These are phyloP conservation scores for Chelmon rostratus DNA, from an alignment of 2,797 vertebrate species.

Conservation along the genomic window DNA sequence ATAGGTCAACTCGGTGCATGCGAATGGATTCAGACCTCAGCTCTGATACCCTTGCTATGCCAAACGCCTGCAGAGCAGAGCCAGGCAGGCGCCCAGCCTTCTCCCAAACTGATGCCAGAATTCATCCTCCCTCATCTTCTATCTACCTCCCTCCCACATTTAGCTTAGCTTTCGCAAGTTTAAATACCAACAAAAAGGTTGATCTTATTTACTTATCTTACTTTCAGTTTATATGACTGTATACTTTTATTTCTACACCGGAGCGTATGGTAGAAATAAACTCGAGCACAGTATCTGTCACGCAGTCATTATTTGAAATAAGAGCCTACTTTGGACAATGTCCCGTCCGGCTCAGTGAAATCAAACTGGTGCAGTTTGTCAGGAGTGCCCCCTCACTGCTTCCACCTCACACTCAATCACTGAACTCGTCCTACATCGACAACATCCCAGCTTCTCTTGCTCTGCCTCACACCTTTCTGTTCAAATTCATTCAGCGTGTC, in stretches of 20 bases:
- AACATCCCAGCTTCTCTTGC: constrained; percentile 6
- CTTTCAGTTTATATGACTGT: neutral
- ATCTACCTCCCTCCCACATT: neutral
- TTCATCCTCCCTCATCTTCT: constrained; percentile 44
- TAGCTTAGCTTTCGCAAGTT: neutral
- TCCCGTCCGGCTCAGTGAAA: constrained; percentile 33
- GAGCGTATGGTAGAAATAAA: neutral
- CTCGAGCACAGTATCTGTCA: neutral
- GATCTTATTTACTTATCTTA: neutral
- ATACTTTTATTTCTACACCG: neutral
- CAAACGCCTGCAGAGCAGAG: constrained; percentile 63
- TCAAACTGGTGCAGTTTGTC: constrained; percentile 32
- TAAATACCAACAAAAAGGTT: constrained; percentile 5
- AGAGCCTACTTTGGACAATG: neutral
- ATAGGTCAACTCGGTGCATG: constrained; percentile 56
- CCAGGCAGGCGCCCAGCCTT: constrained; percentile 46
- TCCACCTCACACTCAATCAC: constrained; percentile 21
- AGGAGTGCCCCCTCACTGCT: constrained; percentile 35
- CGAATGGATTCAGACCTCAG: constrained; percentile 60
- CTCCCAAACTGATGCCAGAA: constrained; percentile 45
- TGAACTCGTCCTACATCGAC: constrained; percentile 30
- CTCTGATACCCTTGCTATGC: constrained; percentile 48
- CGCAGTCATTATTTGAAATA: neutral
- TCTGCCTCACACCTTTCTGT: constrained; percentile 20
- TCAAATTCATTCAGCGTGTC: neutral